Percentiles rank a stretch among this genome's conserved stretches.
Evolutionary conservation across 2,113 vertebrate species (phyloP).

Genomic region (Hemichromis elongatus): DNA sequence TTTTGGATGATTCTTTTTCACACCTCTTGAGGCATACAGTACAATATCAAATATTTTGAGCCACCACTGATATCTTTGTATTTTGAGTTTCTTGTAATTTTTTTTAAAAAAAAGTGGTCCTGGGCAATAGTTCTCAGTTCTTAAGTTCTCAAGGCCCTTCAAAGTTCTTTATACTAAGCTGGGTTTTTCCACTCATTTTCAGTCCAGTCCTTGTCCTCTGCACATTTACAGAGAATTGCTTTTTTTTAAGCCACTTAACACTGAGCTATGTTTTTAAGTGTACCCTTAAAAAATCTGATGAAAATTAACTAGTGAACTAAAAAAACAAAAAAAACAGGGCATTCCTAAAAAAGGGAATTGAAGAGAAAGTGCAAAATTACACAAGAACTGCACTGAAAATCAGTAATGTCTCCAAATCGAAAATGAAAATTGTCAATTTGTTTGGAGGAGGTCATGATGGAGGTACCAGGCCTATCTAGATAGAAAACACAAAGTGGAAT

Average conservation of each 20-base stretch:
- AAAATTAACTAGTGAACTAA: background rate
- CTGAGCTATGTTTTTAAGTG: too few species aligned
- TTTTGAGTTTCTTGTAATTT: background rate
- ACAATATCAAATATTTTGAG: background rate
- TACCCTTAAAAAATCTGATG: background rate
- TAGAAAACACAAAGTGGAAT: background rate
- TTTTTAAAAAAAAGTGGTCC: background rate
- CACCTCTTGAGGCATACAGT: background rate
- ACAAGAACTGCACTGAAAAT: background rate
- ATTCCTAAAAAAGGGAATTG: background rate
- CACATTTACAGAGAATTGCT: background rate
- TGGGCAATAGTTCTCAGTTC: background rate
- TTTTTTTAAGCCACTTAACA: too few species aligned
- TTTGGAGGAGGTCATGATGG: background rate
- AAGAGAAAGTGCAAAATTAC: background rate
- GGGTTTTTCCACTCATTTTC: background rate
- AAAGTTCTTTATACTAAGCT: background rate
- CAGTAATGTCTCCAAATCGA: background rate
- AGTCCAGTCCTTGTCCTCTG: background rate
- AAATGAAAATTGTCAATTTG: background rate
- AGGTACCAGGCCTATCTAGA: background rate
- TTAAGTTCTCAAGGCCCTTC: too few species aligned
- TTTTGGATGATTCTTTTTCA: background rate
- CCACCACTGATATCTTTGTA: fast-evolving
- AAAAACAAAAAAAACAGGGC: fast-evolving